phyloP scores from a whole-genome alignment of 2,888 invertebrate genomes.

The Morpho deidamia region DNA sequence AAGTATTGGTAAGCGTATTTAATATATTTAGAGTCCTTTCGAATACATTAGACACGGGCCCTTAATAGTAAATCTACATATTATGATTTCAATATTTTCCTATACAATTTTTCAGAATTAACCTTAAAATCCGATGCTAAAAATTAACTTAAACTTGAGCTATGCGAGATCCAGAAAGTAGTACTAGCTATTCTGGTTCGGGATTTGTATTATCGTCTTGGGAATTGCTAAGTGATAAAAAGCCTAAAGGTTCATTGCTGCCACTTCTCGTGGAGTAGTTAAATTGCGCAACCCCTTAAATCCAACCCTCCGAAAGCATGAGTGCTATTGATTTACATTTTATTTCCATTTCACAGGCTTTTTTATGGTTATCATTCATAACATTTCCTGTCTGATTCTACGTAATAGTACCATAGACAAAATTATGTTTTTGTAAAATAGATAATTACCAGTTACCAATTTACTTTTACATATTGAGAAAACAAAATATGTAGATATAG shows the following conservation, averaged over 20 bases:
- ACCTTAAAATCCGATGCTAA: background rate
- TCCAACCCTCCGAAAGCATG: slow-evolving; percentile 30
- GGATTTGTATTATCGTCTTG: slow-evolving; percentile 21
- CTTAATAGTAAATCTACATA: no score
- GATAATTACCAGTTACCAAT: no score
- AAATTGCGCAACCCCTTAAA: slow-evolving; percentile 51
- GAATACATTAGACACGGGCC: no score
- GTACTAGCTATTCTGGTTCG: slow-evolving; percentile 7
- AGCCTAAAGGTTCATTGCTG: slow-evolving; percentile 26
- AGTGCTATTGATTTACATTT: slow-evolving; percentile 38
- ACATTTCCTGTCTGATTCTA: background rate
- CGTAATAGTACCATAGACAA: no score
- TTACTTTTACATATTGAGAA: no score
- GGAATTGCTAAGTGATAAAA: slow-evolving; percentile 28
- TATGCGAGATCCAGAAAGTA: slow-evolving; percentile 1
- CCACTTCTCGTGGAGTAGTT: slow-evolving; percentile 38
- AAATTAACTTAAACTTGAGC: slow-evolving; percentile 3
- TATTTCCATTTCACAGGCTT: slow-evolving; percentile 28
- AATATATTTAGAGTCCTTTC: no score
- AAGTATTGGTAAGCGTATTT: no score
- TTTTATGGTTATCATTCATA: slow-evolving; percentile 3
- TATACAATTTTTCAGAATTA: no score
- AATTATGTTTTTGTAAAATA: no score
- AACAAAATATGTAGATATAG: no score
- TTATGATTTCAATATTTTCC: no score